These are phyloP conservation scores for Perodicticus potto DNA, from an alignment of 2,797 vertebrate species.

Conservation along the genomic window DNA sequence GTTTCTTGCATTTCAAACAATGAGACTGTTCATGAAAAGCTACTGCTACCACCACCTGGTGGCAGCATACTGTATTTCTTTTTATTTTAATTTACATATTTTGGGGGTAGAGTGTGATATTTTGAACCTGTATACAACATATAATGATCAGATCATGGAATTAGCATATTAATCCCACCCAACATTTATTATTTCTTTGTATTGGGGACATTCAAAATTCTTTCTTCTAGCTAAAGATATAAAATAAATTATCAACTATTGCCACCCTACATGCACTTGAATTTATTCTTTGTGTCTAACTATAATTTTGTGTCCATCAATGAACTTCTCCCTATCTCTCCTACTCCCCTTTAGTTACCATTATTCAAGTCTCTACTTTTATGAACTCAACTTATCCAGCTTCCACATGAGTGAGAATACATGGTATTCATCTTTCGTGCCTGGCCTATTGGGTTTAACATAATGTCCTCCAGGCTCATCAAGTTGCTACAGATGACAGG, in stretches of 20 bases:
- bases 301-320: neutral
- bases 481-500: neutral
- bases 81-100: neutral
- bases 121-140: neutral
- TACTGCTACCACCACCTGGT: constrained; percentile 31
- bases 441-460: neutral
- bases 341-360: neutral
- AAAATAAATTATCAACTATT: neutral
- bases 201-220: neutral
- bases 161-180: neutral
- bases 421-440: neutral
- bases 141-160: neutral
- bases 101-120: neutral
- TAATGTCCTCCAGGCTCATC: neutral
- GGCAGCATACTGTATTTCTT: neutral
- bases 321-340: neutral
- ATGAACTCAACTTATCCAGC: neutral
- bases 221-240: neutral
- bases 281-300: neutral
- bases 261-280: neutral
- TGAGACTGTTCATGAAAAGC: neutral
- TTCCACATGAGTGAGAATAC: neutral
- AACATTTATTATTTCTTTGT: neutral
- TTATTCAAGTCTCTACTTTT: neutral
- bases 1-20: neutral